These are phyloP conservation scores for Lamellibrachia satsuma DNA, from an alignment of 2,888 invertebrate genomes.

Conservation along the genomic window DNA sequence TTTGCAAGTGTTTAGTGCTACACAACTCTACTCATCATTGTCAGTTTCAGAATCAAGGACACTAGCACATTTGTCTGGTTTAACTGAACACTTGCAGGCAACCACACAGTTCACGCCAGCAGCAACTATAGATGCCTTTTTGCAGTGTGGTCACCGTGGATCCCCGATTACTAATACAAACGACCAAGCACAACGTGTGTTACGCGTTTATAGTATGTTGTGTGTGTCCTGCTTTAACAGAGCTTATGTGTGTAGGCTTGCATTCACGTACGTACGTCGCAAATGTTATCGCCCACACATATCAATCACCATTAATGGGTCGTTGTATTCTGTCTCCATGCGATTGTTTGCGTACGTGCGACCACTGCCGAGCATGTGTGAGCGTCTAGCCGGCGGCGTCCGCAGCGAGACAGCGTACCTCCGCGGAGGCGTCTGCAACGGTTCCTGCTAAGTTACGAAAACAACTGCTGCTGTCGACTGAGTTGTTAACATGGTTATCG, in stretches of 20 bases:
- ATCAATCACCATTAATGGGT: not conserved
- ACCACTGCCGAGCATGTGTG: not conserved
- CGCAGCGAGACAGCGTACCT: not conserved
- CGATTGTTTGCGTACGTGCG: not conserved
- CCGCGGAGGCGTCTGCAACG: not conserved
- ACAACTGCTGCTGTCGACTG: not conserved
- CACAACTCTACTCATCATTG: too few species aligned
- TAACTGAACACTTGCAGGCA: too few species aligned
- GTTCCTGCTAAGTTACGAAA: not conserved
- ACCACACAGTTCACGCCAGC: too few species aligned
- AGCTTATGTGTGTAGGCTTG: not conserved
- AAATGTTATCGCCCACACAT: not conserved
- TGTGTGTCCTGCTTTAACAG: not conserved
- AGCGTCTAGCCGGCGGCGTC: not conserved
- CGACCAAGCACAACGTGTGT: conserved; percentile 8
- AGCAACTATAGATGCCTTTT: too few species aligned
- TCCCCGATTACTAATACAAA: not conserved
- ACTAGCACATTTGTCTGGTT: too few species aligned
- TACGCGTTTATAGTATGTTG: not conserved
- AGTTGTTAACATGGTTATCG: not conserved
- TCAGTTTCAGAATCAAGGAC: too few species aligned
- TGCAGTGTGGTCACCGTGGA: too few species aligned
- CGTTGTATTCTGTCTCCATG: not conserved
- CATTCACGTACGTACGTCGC: not conserved
- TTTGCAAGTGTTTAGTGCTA: too few species aligned